These are phyloP conservation scores for Copidosoma aretas DNA, from an alignment of 2,888 invertebrate genomes.

Conservation along the genomic window DNA sequence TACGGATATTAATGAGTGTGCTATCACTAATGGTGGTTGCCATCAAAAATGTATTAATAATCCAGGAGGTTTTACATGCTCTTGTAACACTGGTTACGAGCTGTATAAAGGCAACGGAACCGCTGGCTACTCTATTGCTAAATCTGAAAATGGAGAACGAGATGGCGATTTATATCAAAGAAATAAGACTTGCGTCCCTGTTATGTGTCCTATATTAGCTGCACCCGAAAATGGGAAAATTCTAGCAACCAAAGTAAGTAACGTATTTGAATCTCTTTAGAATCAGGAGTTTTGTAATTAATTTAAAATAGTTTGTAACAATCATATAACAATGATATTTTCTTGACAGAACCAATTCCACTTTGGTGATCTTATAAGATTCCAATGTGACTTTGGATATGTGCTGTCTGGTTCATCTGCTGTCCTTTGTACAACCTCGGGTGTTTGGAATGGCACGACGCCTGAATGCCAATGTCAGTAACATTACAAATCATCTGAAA, in stretches of 20 bases:
- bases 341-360: conserved; percentile 72
- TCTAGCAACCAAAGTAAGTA: conserved; percentile 74
- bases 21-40: conserved; percentile 86
- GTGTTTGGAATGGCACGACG: conserved; percentile 91
- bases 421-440: conserved; percentile 85
- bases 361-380: conserved; percentile 87
- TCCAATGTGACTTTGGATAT: conserved; percentile 94
- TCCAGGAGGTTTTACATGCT: conserved; percentile 86
- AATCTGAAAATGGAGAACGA: conserved; percentile 83
- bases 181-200: conserved; percentile 93
- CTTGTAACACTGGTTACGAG: conserved; percentile 91
- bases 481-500: neutral
- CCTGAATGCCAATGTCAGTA: conserved; percentile 92
- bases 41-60: conserved; percentile 91
- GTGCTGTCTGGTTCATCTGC: conserved; percentile 88
- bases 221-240: conserved; percentile 87
- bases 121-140: conserved; percentile 82
- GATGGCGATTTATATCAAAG: conserved; percentile 88
- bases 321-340: conserved; percentile 13
- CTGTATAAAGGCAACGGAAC: conserved; percentile 88
- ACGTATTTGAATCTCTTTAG: too few species aligned
- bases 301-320: too few species aligned
- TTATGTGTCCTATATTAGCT: conserved; percentile 82
- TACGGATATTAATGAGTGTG: conserved; percentile 87
- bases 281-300: too few species aligned